Percentiles rank a stretch among this genome's conserved stretches.
Conservation (phyloP, 1,140 invertebrate genomes). For the Rhagoletis zephyria region DNA sequence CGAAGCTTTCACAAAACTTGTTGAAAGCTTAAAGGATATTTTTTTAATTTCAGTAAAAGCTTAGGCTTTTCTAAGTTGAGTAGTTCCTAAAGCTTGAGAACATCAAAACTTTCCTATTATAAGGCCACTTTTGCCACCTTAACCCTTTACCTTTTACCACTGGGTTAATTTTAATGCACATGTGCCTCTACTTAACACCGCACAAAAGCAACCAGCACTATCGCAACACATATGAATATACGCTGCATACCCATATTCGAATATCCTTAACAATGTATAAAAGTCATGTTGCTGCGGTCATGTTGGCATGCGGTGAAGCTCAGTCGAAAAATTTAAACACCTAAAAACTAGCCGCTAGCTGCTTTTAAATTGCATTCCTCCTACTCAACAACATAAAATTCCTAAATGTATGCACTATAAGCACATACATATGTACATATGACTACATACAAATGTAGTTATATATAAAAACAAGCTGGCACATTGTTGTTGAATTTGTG, state of each 20-base stretch:
- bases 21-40: too few species aligned
- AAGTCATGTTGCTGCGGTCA: slow-evolving; percentile 30
- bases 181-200: not conserved
- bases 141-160: not conserved
- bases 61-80: not conserved
- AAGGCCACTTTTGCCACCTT: too few species aligned
- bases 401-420: not conserved
- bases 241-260: not conserved
- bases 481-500: not conserved
- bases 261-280: not conserved
- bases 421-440: too few species aligned
- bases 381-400: slow-evolving; percentile 13
- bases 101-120: not conserved
- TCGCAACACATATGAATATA: not conserved
- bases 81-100: not conserved
- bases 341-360: slow-evolving; percentile 23
- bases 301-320: slow-evolving; percentile 28
- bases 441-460: not conserved
- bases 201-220: not conserved
- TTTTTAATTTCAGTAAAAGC: too few species aligned
- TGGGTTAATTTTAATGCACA: not conserved
- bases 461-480: not conserved
- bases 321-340: slow-evolving; percentile 41
- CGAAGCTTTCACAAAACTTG: too few species aligned
- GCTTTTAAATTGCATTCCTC: slow-evolving; percentile 41